Conservation (phyloP, 1,140 invertebrate species). For the Drosophila tsacasi region DNA sequence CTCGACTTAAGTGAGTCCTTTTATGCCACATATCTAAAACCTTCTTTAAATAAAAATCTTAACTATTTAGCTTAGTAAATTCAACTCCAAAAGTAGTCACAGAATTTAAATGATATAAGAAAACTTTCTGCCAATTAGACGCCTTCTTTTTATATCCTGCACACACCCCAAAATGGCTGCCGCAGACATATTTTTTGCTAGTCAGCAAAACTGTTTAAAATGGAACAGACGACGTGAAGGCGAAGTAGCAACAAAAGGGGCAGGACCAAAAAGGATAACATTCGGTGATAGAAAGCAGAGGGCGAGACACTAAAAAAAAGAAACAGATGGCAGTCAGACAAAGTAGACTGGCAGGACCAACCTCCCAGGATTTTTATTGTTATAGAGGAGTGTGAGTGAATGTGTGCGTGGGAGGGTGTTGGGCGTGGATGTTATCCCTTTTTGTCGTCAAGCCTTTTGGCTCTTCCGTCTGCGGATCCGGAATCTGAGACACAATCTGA, state of each 20-base stretch:
- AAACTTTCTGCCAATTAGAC: constrained; percentile 62
- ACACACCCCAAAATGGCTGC: constrained; percentile 44
- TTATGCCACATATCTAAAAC: background rate
- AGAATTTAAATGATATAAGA: background rate
- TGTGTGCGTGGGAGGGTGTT: constrained; percentile 14
- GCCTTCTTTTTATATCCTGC: constrained; percentile 37
- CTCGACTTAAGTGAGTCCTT: background rate
- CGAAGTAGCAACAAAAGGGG: constrained; percentile 4
- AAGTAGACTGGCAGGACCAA: constrained; percentile 27
- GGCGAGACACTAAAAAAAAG: constrained; percentile 33
- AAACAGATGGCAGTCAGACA: constrained; percentile 36
- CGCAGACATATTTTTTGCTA: constrained; percentile 67
- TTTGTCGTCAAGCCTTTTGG: constrained; percentile 29
- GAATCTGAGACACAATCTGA: constrained; percentile 48
- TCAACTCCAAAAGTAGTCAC: background rate
- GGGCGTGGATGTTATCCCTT: constrained; percentile 38
- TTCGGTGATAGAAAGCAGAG: constrained; percentile 15
- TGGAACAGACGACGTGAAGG: constrained; percentile 21
- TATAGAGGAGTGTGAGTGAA: constrained; percentile 6
- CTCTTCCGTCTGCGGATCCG: constrained; percentile 25
- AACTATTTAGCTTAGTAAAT: background rate
- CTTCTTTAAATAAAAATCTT: too few species aligned
- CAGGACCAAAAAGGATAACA: constrained; percentile 24
- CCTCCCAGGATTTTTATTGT: constrained; percentile 50
- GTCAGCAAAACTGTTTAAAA: constrained; percentile 62